Conservation (phyloP, 2,888 invertebrate species). For the Drosophila prostipennis region DNA sequence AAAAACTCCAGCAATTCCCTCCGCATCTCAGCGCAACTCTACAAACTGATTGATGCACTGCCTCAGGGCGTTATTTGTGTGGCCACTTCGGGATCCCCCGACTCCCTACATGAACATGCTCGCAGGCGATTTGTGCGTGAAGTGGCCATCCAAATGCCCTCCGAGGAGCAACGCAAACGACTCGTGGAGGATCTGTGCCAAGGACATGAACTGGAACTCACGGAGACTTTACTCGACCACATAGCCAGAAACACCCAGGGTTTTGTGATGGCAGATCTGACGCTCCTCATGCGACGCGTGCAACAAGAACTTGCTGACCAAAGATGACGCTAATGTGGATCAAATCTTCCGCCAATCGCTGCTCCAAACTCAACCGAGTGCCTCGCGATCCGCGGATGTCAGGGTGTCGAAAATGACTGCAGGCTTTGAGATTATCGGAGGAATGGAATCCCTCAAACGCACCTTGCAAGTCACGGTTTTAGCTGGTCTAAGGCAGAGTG, state of each 20-base stretch:
- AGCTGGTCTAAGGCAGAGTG: constrained; percentile 86
- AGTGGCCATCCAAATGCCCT: constrained; percentile 85
- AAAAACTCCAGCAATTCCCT: constrained; percentile 80
- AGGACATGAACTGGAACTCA: constrained; percentile 31
- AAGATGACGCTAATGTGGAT: constrained; percentile 23
- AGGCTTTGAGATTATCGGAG: constrained; percentile 86
- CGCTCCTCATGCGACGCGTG: constrained; percentile 84
- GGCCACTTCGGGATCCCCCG: constrained; percentile 85
- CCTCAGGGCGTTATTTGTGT: constrained; percentile 84
- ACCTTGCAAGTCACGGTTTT: constrained; percentile 85
- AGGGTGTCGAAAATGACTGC: constrained; percentile 82
- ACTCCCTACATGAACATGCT: constrained; percentile 84
- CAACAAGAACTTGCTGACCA: constrained; percentile 62
- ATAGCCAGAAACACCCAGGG: constrained; percentile 86
- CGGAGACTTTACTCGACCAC: constrained; percentile 63
- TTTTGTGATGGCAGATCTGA: constrained; percentile 86
- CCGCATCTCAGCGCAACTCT: constrained; percentile 84
- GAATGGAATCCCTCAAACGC: constrained; percentile 85
- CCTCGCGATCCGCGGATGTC: constrained; percentile 85
- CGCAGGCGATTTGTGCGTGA: constrained; percentile 86
- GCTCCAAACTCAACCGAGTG: constrained; percentile 73
- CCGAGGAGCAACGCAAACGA: constrained; percentile 82
- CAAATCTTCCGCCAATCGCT: constrained; percentile 30
- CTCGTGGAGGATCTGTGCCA: constrained; percentile 82
- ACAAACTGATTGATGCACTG: constrained; percentile 85